These are phyloP conservation scores for Enteromius unitaeniatus DNA, from an alignment of 2,797 vertebrate genomes.

Conservation along the genomic window DNA sequence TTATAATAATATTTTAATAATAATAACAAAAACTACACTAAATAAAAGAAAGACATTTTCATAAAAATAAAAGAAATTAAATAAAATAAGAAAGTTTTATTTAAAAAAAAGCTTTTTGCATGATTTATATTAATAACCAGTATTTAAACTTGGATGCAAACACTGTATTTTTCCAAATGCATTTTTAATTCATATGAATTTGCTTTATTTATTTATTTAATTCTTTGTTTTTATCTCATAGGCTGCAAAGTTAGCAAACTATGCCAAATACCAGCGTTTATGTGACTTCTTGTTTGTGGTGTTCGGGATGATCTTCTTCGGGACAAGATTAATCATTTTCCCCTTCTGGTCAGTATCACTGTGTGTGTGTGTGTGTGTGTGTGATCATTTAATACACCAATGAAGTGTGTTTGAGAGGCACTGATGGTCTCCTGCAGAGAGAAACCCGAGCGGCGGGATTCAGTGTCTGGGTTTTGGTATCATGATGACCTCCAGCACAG, in stretches of 20 bases:
- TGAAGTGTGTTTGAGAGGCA: conserved; percentile 6
- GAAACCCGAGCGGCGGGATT: conserved; percentile 79
- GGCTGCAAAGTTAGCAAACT: conserved; percentile 96
- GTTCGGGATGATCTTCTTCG: conserved; percentile 89
- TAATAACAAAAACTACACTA: too few species aligned
- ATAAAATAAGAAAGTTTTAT: too few species aligned
- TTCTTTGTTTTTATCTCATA: conserved; percentile 64
- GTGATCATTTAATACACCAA: conserved; percentile 4
- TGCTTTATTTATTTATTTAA: not conserved
- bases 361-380: too few species aligned
- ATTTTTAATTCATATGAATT: not conserved
- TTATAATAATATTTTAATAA: not conserved
- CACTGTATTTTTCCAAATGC: not conserved
- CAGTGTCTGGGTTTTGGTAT: conserved; percentile 73
- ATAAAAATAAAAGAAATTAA: not conserved
- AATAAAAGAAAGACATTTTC: not conserved
- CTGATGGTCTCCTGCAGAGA: conserved; percentile 53
- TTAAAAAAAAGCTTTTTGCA: too few species aligned
- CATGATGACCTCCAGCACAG: conserved; percentile 55
- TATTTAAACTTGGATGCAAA: not conserved
- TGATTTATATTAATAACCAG: too few species aligned
- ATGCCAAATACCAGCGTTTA: conserved; percentile 91
- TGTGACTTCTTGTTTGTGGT: conserved; percentile 92
- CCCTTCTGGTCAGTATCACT: conserved; percentile 90
- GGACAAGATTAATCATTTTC: conserved; percentile 89